phyloP scores from a whole-genome alignment of 2,797 vertebrate genomes.

The Oryzias dopingdopingensis region DNA sequence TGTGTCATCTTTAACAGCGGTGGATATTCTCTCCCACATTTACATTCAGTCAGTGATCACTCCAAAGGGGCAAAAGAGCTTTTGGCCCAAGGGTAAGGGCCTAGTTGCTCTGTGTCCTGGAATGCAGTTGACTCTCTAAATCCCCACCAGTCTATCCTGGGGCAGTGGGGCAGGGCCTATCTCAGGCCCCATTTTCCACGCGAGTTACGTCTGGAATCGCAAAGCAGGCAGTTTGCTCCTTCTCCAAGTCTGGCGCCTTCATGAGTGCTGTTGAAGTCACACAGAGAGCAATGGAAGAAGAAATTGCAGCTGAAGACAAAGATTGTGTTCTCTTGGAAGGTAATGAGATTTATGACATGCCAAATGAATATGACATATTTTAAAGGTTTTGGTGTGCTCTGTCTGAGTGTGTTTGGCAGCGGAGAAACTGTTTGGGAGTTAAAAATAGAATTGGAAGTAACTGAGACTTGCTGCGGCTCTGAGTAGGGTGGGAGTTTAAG shows the following conservation, averaged over 20 bases:
- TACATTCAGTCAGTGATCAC: constrained; percentile 20
- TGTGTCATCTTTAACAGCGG: constrained; percentile 7
- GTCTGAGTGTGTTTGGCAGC: constrained; percentile 58
- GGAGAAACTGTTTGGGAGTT: constrained; percentile 62
- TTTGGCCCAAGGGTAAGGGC: constrained; percentile 53
- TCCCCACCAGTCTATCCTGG: constrained; percentile 73
- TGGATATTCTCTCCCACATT: constrained; percentile 6
- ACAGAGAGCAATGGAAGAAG: constrained; percentile 57
- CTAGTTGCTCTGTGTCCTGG: constrained; percentile 63
- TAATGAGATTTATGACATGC: constrained; percentile 61
- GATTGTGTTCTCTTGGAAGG: constrained; percentile 63
- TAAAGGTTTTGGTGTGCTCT: constrained; percentile 35
- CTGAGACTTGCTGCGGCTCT: constrained; percentile 52
- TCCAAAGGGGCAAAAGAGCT: constrained; percentile 22
- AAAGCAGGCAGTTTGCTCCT: constrained; percentile 53
- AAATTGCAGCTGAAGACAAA: constrained; percentile 61
- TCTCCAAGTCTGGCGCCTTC: constrained; percentile 21
- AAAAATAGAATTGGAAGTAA: constrained; percentile 73
- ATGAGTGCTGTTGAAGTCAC: constrained; percentile 27
- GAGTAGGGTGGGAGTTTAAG: constrained; percentile 35
- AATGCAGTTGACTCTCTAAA: constrained; percentile 78
- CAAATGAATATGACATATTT: constrained; percentile 30
- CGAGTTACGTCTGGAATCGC: constrained; percentile 73
- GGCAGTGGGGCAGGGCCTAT: constrained; percentile 71
- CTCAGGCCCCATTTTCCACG: constrained; percentile 67